These are phyloP conservation scores for Diachasma alloeum DNA, from an alignment of 1,140 invertebrate species.

Conservation along the genomic window DNA sequence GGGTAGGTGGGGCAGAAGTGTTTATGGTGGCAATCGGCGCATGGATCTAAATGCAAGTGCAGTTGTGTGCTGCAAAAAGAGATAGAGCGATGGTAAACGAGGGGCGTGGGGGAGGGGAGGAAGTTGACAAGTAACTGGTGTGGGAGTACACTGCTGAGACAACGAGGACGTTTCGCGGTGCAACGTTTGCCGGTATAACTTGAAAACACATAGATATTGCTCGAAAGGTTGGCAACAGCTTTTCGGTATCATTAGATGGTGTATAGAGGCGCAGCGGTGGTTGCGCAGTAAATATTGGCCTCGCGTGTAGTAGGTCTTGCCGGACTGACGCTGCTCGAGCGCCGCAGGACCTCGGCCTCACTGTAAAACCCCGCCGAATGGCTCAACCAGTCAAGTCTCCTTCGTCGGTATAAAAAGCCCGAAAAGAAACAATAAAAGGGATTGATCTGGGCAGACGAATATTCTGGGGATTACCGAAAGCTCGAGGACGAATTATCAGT, in stretches of 20 bases:
- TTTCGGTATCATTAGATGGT: conserved; percentile 19
- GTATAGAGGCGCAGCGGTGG: conserved; percentile 3
- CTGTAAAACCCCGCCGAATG: conserved; percentile 3
- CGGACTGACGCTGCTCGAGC: conserved; percentile 10
- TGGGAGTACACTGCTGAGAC: background rate
- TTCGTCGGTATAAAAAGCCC: background rate
- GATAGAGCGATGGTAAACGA: background rate
- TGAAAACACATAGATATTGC: background rate
- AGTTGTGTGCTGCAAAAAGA: background rate
- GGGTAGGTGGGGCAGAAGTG: background rate
- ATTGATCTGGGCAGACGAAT: background rate
- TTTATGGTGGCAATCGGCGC: background rate
- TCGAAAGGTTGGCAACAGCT: background rate
- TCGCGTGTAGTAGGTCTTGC: conserved; percentile 16
- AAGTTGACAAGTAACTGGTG: background rate
- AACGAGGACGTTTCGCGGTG: background rate
- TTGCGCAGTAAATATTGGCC: conserved; percentile 18
- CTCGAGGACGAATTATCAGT: background rate
- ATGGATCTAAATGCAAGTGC: background rate
- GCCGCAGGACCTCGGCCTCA: conserved; percentile 23
- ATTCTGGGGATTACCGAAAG: background rate
- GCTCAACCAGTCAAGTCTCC: background rate
- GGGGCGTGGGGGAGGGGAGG: background rate
- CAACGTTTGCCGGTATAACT: background rate
- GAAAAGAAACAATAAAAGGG: background rate